Evolutionary conservation across 2,888 invertebrate species (phyloP).

Genomic region (Enoplolaimus lenunculus): DNA sequence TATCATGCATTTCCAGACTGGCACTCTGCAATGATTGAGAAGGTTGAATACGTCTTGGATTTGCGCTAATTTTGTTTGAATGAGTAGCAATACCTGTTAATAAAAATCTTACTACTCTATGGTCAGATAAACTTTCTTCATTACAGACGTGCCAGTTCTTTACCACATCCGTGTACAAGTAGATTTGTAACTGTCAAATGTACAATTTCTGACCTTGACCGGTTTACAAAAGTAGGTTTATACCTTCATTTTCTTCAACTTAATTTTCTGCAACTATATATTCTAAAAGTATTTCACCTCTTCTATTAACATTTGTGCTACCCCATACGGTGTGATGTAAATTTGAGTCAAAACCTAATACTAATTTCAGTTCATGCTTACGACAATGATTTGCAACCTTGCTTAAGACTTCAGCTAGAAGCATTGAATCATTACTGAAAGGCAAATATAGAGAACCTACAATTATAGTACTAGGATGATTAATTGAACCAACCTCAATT

Average conservation of each 20-base stretch:
- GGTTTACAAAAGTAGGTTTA: neutral
- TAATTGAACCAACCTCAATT: too few species aligned
- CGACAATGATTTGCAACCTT: too few species aligned
- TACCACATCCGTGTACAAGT: too few species aligned
- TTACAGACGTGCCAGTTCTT: neutral
- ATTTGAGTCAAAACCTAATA: neutral
- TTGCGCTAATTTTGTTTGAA: too few species aligned
- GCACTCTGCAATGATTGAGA: too few species aligned
- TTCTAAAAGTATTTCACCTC: neutral
- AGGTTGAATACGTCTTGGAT: too few species aligned
- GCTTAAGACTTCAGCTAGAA: too few species aligned
- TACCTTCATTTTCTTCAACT: neutral
- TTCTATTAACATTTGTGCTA: neutral
- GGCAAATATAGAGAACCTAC: too few species aligned
- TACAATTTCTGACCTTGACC: neutral
- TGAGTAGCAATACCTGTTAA: too few species aligned
- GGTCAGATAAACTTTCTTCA: neutral
- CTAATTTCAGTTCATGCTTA: neutral
- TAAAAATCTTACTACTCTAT: neutral
- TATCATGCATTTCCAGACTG: too few species aligned
- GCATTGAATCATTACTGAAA: too few species aligned
- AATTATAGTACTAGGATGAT: too few species aligned
- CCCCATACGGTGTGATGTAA: neutral
- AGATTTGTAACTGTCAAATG: neutral
- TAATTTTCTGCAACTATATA: neutral